Conservation (phyloP, 2,797 vertebrate genomes). For the Alcedo quadribrachys region DNA sequence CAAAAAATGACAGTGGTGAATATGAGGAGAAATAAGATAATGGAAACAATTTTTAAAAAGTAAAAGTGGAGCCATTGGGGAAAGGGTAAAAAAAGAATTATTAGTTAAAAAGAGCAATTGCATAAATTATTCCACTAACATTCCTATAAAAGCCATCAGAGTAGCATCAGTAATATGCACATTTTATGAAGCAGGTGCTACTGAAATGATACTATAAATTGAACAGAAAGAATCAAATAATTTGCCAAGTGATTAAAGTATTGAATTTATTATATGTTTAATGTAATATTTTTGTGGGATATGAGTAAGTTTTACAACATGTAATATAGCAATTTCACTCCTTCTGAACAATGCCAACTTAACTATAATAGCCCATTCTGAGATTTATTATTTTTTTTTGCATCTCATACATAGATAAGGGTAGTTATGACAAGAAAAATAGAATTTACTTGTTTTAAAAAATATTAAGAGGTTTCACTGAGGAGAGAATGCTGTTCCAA, state of each 20-base stretch:
- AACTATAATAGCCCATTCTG: constrained; percentile 39
- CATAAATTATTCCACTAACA: constrained; percentile 50
- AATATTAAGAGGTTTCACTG: neutral
- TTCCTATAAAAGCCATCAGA: constrained; percentile 53
- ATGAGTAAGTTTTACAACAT: constrained; percentile 61
- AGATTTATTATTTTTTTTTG: constrained; percentile 62
- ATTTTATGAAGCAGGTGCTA: constrained; percentile 60
- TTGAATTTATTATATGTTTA: constrained; percentile 66
- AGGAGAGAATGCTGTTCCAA: neutral
- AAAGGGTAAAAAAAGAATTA: constrained; percentile 13
- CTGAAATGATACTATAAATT: constrained; percentile 57
- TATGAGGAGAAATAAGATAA: neutral
- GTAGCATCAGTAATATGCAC: constrained; percentile 31
- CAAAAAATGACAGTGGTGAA: neutral
- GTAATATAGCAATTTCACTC: constrained; percentile 59
- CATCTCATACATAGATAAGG: constrained; percentile 54
- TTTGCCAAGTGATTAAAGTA: constrained; percentile 67
- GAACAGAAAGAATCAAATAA: constrained; percentile 58
- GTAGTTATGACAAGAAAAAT: neutral
- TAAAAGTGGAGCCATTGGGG: neutral
- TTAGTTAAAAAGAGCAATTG: constrained; percentile 45
- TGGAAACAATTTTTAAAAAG: constrained; percentile 8
- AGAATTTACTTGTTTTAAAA: neutral
- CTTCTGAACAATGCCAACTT: constrained; percentile 45
- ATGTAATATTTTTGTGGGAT: constrained; percentile 63